phyloP scores from a whole-genome alignment of 2,113 vertebrate species.

The Stomatorhinus ivindoensis region DNA sequence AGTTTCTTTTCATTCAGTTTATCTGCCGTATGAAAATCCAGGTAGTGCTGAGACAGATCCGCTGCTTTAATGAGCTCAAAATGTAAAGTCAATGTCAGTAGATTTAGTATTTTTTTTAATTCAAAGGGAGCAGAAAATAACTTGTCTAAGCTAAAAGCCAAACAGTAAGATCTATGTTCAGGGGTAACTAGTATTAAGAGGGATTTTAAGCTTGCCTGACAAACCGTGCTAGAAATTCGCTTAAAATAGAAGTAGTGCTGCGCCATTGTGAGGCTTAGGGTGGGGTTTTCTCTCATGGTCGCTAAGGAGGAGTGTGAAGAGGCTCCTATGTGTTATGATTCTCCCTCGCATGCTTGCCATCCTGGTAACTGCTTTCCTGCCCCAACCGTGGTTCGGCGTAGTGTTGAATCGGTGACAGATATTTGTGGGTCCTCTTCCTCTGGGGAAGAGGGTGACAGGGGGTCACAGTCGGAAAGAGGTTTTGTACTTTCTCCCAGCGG shows the following conservation, averaged over 20 bases:
- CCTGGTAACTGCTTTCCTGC: conserved; percentile 45
- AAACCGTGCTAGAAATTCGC: conserved; percentile 53
- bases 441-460: conserved; percentile 6
- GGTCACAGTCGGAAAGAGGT: background rate
- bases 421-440: conserved; percentile 40
- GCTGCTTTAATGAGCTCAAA: conserved; percentile 65
- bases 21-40: conserved; percentile 57
- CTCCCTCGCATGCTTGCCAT: conserved; percentile 43
- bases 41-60: conserved; percentile 66
- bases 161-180: conserved; percentile 65
- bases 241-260: conserved; percentile 66
- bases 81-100: conserved; percentile 62
- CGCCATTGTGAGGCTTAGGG: conserved; percentile 55
- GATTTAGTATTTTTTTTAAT: conserved; percentile 40
- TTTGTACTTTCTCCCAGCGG: background rate
- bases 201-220: conserved; percentile 71
- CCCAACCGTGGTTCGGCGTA: conserved; percentile 48
- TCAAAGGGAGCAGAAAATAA: conserved; percentile 43
- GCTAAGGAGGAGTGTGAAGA: conserved; percentile 53
- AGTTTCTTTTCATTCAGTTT: conserved; percentile 73
- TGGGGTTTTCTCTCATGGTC: conserved; percentile 50
- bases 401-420: conserved; percentile 59
- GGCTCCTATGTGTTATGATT: conserved; percentile 56
- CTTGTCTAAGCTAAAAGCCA: conserved; percentile 61
- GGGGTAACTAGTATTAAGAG: conserved; percentile 68